A percentile compares a stretch with the other conserved stretches of the same genome.
Evolutionary conservation across 2,113 vertebrate species (phyloP).

Genomic region (Megaptera novaeangliae): DNA sequence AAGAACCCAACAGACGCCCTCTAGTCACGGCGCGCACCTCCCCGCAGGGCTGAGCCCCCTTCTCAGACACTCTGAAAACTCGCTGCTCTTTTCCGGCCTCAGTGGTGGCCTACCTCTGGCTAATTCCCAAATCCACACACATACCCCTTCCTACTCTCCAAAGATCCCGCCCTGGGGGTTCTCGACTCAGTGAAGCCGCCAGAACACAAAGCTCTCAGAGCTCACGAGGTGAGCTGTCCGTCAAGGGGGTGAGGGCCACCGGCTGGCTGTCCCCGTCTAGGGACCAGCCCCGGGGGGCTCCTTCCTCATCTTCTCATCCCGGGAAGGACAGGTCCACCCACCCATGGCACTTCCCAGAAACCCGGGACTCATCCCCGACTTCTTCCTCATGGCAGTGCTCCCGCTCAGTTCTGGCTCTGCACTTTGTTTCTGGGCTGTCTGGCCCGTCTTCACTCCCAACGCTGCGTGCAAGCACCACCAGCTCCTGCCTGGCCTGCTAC

Average conservation of each 20-base stretch:
- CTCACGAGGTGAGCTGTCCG: background rate
- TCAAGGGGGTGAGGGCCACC: background rate
- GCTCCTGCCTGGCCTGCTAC: background rate
- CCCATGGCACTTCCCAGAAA: background rate
- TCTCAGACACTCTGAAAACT: background rate
- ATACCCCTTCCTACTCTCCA: accelerated
- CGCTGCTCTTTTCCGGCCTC: accelerated
- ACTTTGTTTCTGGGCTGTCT: background rate
- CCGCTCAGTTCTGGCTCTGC: background rate
- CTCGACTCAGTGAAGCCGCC: accelerated
- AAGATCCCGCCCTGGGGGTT: too few relatives aligned
- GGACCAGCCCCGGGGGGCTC: background rate
- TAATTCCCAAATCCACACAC: background rate
- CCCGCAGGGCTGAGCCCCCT: accelerated
- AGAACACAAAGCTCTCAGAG: accelerated
- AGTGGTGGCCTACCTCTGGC: background rate
- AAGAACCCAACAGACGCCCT: accelerated
- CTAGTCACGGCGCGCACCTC: accelerated
- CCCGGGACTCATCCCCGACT: accelerated
- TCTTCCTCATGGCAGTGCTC: accelerated
- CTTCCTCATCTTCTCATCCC: background rate
- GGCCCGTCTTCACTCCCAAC: accelerated
- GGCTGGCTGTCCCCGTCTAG: accelerated
- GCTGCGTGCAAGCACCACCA: background rate
- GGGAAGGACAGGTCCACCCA: background rate